Conservation (phyloP, 2,113 vertebrate species). For the Actinemys pallida region DNA sequence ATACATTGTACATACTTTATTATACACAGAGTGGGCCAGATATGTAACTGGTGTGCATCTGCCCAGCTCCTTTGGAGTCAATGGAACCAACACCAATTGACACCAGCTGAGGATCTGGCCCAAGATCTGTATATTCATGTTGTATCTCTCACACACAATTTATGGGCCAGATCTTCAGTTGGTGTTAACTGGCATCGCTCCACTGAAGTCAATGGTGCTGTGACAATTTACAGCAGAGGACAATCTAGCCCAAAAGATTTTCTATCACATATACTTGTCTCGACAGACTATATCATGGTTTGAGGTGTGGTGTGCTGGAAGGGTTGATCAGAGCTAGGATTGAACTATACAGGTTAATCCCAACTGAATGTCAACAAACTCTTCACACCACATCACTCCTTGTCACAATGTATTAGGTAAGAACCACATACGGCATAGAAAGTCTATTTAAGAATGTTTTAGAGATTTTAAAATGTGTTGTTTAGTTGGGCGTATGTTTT, state of each 20-base stretch:
- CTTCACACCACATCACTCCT: rapidly evolving
- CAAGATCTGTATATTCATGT: background rate
- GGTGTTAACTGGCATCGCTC: rapidly evolving
- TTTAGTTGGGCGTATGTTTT: background rate
- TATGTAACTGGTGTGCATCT: background rate
- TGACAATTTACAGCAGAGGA: rapidly evolving
- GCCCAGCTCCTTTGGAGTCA: background rate
- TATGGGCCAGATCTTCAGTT: background rate
- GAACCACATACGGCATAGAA: rapidly evolving
- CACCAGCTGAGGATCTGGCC: background rate
- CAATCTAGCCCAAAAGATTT: background rate
- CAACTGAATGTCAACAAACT: background rate
- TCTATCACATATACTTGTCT: too few species aligned
- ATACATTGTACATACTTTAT: background rate
- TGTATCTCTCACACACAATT: background rate
- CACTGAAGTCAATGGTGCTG: rapidly evolving
- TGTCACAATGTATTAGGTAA: rapidly evolving
- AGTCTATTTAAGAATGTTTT: background rate
- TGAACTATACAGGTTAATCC: background rate
- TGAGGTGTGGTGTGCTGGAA: background rate
- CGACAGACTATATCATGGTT: rapidly evolving
- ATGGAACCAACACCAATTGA: background rate
- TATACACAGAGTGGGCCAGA: background rate
- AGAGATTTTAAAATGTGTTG: background rate
- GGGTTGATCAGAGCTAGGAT: rapidly evolving